Evolutionary conservation across 2,113 vertebrate species (phyloP).

Genomic region (mouse (Mus musculus)): GRCm39 chr5:5392001-5392500

Average conservation of each 20-base stretch:
- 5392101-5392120: not conserved
- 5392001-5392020: not conserved
- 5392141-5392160: not conserved
- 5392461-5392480: constrained; percentile 32
- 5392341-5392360: not conserved
- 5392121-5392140: not conserved
- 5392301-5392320: not conserved
- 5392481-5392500: constrained; percentile 77
- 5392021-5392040: not conserved
- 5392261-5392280: not conserved
- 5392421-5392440: not conserved
- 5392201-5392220: not conserved
- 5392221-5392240: constrained; percentile 10
- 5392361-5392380: not conserved
- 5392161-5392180: not conserved
- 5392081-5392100: constrained; percentile 1
- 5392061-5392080: not conserved
- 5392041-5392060: not conserved
- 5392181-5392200: too few species aligned
- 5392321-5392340: not conserved
- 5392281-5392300: not conserved
- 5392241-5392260: not conserved
- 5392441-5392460: not conserved
- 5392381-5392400: constrained; percentile 4
- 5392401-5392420: constrained; percentile 46